Conservation (phyloP, 2,797 vertebrate species). For the Florisuga fusca region DNA sequence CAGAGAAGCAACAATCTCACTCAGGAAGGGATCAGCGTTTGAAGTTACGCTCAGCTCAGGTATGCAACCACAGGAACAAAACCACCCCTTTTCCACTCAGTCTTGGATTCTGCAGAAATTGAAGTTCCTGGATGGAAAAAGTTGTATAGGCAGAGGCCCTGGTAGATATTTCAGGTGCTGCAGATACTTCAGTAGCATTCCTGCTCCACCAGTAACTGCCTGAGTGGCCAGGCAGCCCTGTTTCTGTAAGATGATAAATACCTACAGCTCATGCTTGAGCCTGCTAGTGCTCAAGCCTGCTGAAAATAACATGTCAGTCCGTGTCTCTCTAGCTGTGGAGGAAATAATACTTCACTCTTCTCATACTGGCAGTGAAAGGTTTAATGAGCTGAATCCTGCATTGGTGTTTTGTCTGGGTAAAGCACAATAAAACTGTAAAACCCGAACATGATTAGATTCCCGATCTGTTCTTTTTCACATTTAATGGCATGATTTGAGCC, state of each 20-base stretch:
- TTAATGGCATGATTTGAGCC: background rate
- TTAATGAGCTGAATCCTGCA: background rate
- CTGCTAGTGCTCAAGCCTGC: background rate
- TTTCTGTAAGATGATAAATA: background rate
- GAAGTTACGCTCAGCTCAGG: background rate
- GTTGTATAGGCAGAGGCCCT: background rate
- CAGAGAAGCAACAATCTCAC: background rate
- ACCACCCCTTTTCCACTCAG: background rate
- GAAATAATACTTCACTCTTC: background rate
- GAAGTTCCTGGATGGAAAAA: background rate
- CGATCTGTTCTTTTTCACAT: background rate
- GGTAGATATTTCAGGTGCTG: background rate
- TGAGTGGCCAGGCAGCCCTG: background rate
- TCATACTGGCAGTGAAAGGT: background rate
- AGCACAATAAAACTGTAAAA: constrained; percentile 9
- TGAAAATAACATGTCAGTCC: background rate
- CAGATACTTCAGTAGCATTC: background rate
- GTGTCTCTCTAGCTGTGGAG: background rate
- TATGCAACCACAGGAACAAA: background rate
- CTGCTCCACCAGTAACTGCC: background rate
- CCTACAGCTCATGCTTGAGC: background rate
- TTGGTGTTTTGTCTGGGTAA: background rate
- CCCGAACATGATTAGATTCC: background rate
- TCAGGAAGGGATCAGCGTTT: background rate
- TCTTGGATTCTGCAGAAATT: background rate